Base-by-base conservation (phyloP, 2,888 invertebrate species). In the Trichopria drosophilae region DNA sequence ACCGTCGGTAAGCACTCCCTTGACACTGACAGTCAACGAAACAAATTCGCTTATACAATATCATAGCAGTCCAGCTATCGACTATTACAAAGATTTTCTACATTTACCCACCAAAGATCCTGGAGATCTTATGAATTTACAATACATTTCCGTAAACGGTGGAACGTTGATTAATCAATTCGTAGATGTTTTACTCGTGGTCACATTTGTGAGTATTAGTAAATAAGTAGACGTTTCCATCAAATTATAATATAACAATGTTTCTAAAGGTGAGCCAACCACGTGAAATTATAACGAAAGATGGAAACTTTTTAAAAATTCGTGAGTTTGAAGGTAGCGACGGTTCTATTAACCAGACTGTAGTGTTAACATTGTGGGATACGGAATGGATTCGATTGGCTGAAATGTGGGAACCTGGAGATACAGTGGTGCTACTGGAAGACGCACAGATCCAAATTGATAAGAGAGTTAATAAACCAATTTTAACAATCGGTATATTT, bases 351-450 rank as follows among this genome's bases (percentile, higher is more conserved):
- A 12, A 80, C 79, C 26, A 81, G 80, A 15, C 83, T n/a, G 76
- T 84, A 6, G 73, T 81, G 15, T 71, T 84, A 45, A 74, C 84
- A 26, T 77, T 88, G 35, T 90, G 89, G 83, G 86, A 89, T 55
- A 76, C 79, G 3, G 87, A 88, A 55, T 82, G 85, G 66, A 86
- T 89, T 44, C 78, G 81, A 31, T 82, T 84, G 59, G 82, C 86
- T 0, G 80, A 79, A 52, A 73, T 78, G 39, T 91, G 90, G 90
- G 80, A 81, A 49, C 81, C 87, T 0, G 72, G 82, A 42, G 79
- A 81, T 41, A 89, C 88, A 45, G 81, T 87, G 36, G 70, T 91
- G 10, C 88, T 88, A 72, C 75, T 90, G 50, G 81, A 87, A 2
- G 88, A 90, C 67, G 81, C 84, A 15, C 80, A 81, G 16, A 79